Percentiles rank a stretch among this genome's conserved stretches.
Evolutionary conservation across 2,888 invertebrate species (phyloP).

Genomic region (Uloborus plumipes): DNA sequence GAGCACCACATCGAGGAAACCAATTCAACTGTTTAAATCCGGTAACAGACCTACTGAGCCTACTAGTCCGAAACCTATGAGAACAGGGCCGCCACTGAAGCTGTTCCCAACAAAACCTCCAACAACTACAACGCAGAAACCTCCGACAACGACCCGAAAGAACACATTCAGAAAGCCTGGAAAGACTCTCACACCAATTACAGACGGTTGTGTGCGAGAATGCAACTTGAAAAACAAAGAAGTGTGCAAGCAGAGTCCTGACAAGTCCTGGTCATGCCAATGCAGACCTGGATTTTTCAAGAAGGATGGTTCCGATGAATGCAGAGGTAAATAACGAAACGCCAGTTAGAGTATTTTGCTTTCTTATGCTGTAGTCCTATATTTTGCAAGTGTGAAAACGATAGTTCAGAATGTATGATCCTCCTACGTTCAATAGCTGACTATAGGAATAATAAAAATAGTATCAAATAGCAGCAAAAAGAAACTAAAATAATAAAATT

Average conservation of each 20-base stretch:
- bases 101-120: conserved; percentile 64
- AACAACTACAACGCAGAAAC: conserved; percentile 49
- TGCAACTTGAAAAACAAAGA: conserved; percentile 68
- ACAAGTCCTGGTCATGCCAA: conserved; percentile 67
- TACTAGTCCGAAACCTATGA: conserved; percentile 48
- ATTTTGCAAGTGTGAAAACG: too few relatives aligned
- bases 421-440: too few relatives aligned
- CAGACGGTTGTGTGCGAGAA: conserved; percentile 66
- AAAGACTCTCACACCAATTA: conserved; percentile 36
- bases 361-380: too few relatives aligned
- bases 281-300: conserved; percentile 68
- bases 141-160: conserved; percentile 45
- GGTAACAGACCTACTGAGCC: conserved; percentile 62
- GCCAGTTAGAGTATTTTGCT: too few relatives aligned
- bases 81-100: conserved; percentile 49
- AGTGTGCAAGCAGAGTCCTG: conserved; percentile 66
- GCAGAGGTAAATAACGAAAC: conserved; percentile 65
- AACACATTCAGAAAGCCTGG: conserved; percentile 49
- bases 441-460: too few relatives aligned
- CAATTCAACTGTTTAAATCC: conserved; percentile 55
- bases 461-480: too few relatives aligned
- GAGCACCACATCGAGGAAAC: conserved; percentile 27
- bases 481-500: too few relatives aligned
- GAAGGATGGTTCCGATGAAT: conserved; percentile 65
- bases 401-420: too few relatives aligned